These are phyloP conservation scores for Lasioglossum villosulum DNA, from an alignment of 2,888 invertebrate genomes.

Conservation along the genomic window DNA sequence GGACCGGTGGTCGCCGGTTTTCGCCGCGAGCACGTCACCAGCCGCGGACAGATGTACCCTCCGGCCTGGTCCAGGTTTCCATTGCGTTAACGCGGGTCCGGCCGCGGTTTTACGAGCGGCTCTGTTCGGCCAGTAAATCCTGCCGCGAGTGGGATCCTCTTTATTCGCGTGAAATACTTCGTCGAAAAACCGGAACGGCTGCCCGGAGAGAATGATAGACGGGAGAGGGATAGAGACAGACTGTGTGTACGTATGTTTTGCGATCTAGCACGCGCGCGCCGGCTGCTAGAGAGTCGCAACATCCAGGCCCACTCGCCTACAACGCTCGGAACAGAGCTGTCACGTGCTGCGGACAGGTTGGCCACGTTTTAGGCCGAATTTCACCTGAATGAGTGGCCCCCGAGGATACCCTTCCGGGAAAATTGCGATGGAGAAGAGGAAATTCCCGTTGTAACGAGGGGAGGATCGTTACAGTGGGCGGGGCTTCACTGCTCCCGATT, in stretches of 20 bases:
- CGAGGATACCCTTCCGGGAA: background rate
- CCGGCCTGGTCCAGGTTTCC: slow-evolving; percentile 15
- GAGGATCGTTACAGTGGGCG: background rate
- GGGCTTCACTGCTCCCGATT: background rate
- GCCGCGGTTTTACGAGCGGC: slow-evolving; percentile 45
- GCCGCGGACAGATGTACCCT: slow-evolving; percentile 48
- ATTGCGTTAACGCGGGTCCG: slow-evolving; percentile 42
- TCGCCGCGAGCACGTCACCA: slow-evolving; percentile 54
- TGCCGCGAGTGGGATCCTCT: slow-evolving; percentile 18
- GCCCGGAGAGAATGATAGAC: slow-evolving; percentile 1
- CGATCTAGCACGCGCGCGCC: background rate
- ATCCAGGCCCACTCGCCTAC: background rate
- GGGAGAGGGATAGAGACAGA: background rate
- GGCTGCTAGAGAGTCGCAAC: background rate
- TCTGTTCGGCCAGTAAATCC: slow-evolving; percentile 50
- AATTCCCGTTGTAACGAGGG: background rate
- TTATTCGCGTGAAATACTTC: slow-evolving; percentile 35
- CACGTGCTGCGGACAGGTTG: background rate
- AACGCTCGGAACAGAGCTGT: background rate
- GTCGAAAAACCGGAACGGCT: background rate
- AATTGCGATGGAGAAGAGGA: background rate
- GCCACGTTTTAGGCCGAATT: background rate
- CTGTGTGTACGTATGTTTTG: background rate
- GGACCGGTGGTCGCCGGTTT: slow-evolving; percentile 39
- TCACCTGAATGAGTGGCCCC: background rate